phyloP scores from a whole-genome alignment of 2,797 vertebrate genomes.

The Tokudaia muenninki region DNA sequence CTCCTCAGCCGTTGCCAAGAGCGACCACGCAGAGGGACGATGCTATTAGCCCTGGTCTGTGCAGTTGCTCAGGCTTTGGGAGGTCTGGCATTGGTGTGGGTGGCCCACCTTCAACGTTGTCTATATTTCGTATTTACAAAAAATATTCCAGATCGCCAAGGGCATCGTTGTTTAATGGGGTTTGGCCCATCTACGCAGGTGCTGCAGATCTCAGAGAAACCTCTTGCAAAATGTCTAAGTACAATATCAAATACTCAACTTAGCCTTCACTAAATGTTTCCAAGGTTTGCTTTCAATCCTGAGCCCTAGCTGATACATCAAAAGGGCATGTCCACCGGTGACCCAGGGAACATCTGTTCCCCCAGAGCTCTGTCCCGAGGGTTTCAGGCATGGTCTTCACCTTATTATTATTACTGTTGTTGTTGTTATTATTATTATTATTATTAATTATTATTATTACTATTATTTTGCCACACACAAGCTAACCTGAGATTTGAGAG shows the following conservation, averaged over 20 bases:
- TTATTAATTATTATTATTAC: too few species aligned
- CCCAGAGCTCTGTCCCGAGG: background rate
- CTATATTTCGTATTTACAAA: background rate
- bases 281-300: background rate
- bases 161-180: fast-evolving
- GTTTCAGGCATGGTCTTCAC: fast-evolving
- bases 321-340: background rate
- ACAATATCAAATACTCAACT: background rate
- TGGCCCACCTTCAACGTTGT: background rate
- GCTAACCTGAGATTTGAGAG: background rate
- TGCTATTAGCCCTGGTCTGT: background rate
- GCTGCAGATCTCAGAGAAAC: background rate
- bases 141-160: background rate
- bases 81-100: fast-evolving
- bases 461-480: background rate
- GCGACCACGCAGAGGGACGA: background rate
- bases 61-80: background rate
- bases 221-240: background rate
- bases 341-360: background rate
- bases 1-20: background rate
- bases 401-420: background rate
- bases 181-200: background rate
- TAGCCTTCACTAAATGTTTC: background rate
- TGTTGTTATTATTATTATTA: too few species aligned
- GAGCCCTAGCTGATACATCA: background rate